These are phyloP conservation scores for Esperia sulphurella DNA, from an alignment of 2,888 invertebrate genomes.

Conservation along the genomic window DNA sequence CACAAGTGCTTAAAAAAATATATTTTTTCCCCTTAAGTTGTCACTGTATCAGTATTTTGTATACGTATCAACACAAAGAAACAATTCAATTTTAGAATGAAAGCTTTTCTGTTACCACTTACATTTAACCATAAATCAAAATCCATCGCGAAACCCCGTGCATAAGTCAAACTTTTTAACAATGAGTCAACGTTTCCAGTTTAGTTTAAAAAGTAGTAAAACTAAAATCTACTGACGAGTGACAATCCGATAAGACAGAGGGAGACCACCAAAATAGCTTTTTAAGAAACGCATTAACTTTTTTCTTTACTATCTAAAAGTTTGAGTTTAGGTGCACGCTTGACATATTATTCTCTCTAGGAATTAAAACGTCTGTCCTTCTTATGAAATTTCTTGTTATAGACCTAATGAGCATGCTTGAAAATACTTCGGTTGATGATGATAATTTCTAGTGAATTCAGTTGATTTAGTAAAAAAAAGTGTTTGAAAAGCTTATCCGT, in stretches of 20 bases:
- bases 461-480: too few species aligned
- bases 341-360: background rate
- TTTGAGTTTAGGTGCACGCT: conserved; percentile 22
- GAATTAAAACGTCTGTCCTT: too few species aligned
- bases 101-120: background rate
- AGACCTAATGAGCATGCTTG: too few species aligned
- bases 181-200: conserved; percentile 17
- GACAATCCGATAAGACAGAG: conserved; percentile 56
- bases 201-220: conserved; percentile 22
- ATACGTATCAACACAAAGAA: too few species aligned
- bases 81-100: too few species aligned
- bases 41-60: too few species aligned
- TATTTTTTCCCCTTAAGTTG: too few species aligned
- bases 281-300: conserved; percentile 63
- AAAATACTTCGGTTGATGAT: too few species aligned
- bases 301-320: conserved; percentile 25
- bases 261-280: conserved; percentile 58
- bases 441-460: too few species aligned
- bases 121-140: conserved; percentile 7
- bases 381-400: background rate
- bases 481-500: too few species aligned
- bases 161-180: conserved; percentile 5
- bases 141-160: conserved; percentile 3
- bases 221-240: conserved; percentile 50
- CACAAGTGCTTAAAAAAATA: too few species aligned